Base-by-base conservation (phyloP, 2,888 invertebrate species). In the Nemotelus nigrinus region DNA sequence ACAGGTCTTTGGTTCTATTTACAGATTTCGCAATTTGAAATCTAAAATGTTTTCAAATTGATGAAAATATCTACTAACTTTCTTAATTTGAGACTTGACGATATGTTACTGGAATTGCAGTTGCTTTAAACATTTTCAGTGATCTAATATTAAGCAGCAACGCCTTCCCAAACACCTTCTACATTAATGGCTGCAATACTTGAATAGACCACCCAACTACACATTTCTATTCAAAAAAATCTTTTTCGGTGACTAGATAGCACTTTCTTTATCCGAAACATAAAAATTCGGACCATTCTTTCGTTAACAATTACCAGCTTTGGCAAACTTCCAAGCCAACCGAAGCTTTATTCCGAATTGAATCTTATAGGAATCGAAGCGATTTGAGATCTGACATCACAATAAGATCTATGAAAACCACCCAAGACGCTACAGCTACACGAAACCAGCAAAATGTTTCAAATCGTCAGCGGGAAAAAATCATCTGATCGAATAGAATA, bases 321-420 rank as follows among this genome's bases (percentile, higher is more conserved):
- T 10, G 3, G 57, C 25, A 57, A n/a, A 39, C 47, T 53, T 39
- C n/a, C 55, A 8, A 41, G 10, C 7, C 44, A 41, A 43, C 3
- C 60, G 2, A 41, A 4, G 3, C 25, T 25, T 60, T 41, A 25
- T 39, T 6, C 7, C 43, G 70, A 70, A 70, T 70, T 43, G 53
- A 70, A 70, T 55, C 55, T 70, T 55, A 70, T 6, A 70, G 70
- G 43, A 70, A 70, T 70, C 55, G 70, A 70, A 55, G 55, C 70
- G 70, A 70, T 70, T 70, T 53, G 53, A 70, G 55, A 53, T 41
- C 55, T 39, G 55, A 55, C 55, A 43, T 44, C 8, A 39, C 25
- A 43, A 70, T 47, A 55, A 8, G 53, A 53, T 70, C 39, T 7
- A 43, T 41, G 53, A 70, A 70, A 70, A 70, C 70, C 70, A 55